Evolutionary conservation across 2,797 vertebrate species (phyloP).

Genomic region (Crotalus adamanteus): DNA sequence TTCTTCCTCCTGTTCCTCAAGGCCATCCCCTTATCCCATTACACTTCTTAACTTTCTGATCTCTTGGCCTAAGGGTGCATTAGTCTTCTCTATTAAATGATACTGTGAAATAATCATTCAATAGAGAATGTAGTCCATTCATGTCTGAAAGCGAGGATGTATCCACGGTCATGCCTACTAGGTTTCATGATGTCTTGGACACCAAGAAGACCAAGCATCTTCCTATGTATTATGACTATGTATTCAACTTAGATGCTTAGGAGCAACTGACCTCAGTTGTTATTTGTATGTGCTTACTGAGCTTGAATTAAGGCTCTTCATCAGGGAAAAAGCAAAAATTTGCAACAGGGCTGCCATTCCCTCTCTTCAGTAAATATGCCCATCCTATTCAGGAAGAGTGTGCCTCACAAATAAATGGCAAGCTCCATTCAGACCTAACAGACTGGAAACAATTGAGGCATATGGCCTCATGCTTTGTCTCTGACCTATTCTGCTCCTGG

Average conservation of each 20-base stretch:
- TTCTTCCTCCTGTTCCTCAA: no score
- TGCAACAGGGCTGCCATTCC: neutral
- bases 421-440: neutral
- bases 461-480: neutral
- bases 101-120: neutral
- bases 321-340: neutral
- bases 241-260: neutral
- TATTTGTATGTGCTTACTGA: neutral
- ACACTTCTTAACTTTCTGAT: neutral
- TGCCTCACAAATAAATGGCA: neutral
- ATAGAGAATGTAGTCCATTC: neutral
- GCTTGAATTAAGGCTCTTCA: neutral
- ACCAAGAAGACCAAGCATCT: neutral
- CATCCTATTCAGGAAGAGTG: neutral
- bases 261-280: neutral
- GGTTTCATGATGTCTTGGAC: neutral
- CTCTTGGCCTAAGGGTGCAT: neutral
- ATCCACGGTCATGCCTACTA: neutral
- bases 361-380: neutral
- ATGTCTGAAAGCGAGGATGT: neutral
- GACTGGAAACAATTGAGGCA: neutral
- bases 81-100: neutral
- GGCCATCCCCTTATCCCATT: neutral
- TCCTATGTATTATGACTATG: neutral
- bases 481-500: neutral